A percentile compares a stretch with the other conserved stretches of the same genome.
Evolutionary conservation across 37 sponge, comb jelly and placozoan species (phyloP).

Genomic region (Haliclona indistincta): DNA sequence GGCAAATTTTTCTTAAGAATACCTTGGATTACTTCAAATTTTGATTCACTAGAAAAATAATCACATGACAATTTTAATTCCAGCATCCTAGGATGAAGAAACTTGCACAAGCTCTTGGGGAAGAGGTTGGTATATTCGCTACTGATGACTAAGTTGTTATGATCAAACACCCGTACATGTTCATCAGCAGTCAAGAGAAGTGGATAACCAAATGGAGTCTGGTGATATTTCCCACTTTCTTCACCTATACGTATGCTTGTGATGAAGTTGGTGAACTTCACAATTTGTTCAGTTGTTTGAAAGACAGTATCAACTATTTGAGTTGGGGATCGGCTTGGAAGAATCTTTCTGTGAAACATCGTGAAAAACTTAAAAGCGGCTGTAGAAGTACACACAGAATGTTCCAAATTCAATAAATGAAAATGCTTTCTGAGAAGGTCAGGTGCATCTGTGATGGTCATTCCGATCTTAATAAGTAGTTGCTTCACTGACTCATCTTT

Average conservation of each 20-base stretch:
- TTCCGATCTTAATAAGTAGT: background rate
- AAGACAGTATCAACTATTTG: background rate
- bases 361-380: background rate
- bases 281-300: background rate
- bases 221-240: conserved; percentile 15
- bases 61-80: background rate
- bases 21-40: background rate
- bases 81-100: conserved; percentile 44
- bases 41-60: conserved; percentile 13
- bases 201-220: conserved; percentile 13
- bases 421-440: background rate
- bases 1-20: background rate
- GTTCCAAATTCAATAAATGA: background rate
- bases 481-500: background rate
- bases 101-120: conserved; percentile 3
- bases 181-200: conserved; percentile 41
- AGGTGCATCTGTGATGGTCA: background rate
- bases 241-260: background rate
- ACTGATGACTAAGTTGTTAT: background rate
- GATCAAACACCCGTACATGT: conserved; percentile 15
- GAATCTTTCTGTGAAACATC: background rate
- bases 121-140: conserved; percentile 3
- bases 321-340: background rate
- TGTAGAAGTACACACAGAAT: background rate
- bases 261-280: background rate